Conservation (phyloP, 1,140 invertebrate species). For the Drosophila saltans region DNA sequence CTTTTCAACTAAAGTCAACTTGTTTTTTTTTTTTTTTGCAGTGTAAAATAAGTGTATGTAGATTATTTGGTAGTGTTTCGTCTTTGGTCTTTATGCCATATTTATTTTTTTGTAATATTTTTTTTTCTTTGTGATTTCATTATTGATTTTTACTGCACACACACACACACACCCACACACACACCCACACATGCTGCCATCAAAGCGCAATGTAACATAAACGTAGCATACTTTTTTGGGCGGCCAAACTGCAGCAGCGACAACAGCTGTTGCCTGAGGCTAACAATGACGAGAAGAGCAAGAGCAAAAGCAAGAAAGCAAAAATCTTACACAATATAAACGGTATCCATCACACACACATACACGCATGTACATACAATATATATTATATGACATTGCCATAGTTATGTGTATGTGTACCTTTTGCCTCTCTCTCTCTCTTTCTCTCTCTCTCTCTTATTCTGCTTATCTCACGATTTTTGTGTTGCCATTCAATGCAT, state of each 20-base stretch:
- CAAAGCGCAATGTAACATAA: constrained; percentile 40
- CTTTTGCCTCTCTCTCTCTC: no score
- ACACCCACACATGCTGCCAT: constrained; percentile 12
- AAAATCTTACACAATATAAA: constrained; percentile 4
- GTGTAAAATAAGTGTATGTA: constrained; percentile 27
- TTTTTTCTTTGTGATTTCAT: constrained; percentile 34
- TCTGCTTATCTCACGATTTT: constrained; percentile 23
- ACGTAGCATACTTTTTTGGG: constrained; percentile 69
- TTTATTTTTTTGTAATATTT: constrained; percentile 23
- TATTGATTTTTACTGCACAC: constrained; percentile 63
- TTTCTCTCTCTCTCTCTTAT: no score
- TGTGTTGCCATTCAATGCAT: neutral
- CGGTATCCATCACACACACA: neutral
- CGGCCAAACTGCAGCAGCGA: constrained; percentile 39
- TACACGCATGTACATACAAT: constrained; percentile 11
- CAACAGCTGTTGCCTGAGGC: constrained; percentile 38
- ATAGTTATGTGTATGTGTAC: constrained; percentile 2
- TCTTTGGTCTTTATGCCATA: constrained; percentile 38
- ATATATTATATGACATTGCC: constrained; percentile 29
- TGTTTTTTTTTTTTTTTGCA: neutral
- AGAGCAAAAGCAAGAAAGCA: neutral
- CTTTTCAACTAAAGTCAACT: neutral
- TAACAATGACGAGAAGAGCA: constrained; percentile 28
- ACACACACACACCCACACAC: constrained; percentile 31
- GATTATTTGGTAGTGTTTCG: constrained; percentile 17